Conservation (phyloP, 2,888 invertebrate species). For the Lithophane socia region DNA sequence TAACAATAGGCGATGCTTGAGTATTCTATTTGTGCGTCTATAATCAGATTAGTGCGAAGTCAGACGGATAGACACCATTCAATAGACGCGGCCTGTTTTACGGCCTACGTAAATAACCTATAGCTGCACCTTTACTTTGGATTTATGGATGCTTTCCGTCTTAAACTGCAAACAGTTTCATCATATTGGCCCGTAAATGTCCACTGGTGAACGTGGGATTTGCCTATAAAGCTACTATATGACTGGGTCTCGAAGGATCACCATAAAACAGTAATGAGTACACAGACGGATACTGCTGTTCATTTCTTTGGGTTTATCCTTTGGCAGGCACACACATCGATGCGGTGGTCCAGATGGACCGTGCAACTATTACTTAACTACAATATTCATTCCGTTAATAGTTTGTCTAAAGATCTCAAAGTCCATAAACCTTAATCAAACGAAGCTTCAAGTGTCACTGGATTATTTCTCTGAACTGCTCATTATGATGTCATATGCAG, state of each 20-base stretch:
- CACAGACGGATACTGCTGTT: neutral
- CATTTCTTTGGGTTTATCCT: neutral
- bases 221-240: conserved; percentile 21
- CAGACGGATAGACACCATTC: conserved; percentile 58
- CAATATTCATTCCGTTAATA: conserved; percentile 5
- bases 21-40: conserved; percentile 76
- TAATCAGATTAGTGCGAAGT: conserved; percentile 74
- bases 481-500: conserved; percentile 45
- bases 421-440: conserved; percentile 11
- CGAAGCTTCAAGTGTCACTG: neutral
- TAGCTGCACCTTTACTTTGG: conserved; percentile 26
- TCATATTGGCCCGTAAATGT: conserved; percentile 53
- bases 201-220: conserved; percentile 25
- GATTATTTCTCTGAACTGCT: conserved; percentile 31
- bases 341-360: neutral
- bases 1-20: conserved; percentile 79
- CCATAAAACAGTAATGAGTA: conserved; percentile 28
- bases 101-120: conserved; percentile 49
- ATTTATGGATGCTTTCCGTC: conserved; percentile 54
- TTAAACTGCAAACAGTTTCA: conserved; percentile 58
- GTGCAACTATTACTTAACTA: neutral
- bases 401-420: neutral
- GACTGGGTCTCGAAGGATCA: conserved; percentile 10
- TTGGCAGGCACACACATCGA: neutral
- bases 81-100: conserved; percentile 43